Evolutionary conservation across 2,113 vertebrate genomes (phyloP).

Genomic region (Sinocyclocheilus maitianheensis): DNA sequence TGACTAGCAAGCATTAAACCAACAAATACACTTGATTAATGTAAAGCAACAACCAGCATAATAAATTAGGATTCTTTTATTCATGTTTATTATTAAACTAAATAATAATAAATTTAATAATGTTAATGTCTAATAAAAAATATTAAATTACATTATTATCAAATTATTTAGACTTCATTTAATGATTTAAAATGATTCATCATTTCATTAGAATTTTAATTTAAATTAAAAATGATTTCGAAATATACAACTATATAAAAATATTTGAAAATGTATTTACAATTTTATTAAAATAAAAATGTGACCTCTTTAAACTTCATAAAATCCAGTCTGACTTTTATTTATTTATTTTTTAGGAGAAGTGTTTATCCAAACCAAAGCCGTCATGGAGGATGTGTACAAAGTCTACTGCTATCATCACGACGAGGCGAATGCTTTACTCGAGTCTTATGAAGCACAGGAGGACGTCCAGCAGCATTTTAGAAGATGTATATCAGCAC

Average conservation of each 20-base stretch:
- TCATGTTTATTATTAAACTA: background rate
- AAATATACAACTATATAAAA: too few species aligned
- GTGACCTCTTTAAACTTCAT: background rate
- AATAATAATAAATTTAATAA: background rate
- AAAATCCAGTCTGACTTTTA: background rate
- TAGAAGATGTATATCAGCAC: conserved; percentile 81
- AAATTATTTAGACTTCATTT: background rate
- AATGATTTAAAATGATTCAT: too few species aligned
- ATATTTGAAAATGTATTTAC: too few species aligned
- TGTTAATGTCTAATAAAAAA: background rate
- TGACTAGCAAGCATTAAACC: background rate
- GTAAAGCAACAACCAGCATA: background rate
- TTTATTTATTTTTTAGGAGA: conserved; percentile 76
- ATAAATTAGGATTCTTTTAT: background rate
- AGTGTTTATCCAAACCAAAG: conserved; percentile 90
- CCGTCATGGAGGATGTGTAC: conserved; percentile 89
- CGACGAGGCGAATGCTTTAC: conserved; percentile 85
- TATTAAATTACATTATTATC: background rate
- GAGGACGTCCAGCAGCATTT: conserved; percentile 88
- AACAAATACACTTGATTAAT: background rate
- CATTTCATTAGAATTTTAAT: too few species aligned
- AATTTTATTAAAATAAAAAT: too few species aligned
- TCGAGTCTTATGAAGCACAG: conserved; percentile 91
- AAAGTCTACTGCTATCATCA: conserved; percentile 97
- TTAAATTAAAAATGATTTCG: too few species aligned